These are phyloP conservation scores for Aleiodes leptofemur DNA, from an alignment of 2,888 invertebrate species.

Conservation along the genomic window DNA sequence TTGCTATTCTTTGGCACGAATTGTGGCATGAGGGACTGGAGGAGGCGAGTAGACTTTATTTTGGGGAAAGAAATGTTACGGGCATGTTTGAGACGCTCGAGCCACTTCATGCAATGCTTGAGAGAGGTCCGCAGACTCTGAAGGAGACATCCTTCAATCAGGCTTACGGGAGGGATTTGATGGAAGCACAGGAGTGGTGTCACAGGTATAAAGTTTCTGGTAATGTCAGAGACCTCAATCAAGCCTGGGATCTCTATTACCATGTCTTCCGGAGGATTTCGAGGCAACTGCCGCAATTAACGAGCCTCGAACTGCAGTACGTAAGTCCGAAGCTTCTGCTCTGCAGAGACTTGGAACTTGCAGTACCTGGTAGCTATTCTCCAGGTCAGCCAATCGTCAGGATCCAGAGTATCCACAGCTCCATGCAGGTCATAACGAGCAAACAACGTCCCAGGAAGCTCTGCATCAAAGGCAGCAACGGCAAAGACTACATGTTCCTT, in stretches of 20 bases:
- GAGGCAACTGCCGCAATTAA: constrained; percentile 93
- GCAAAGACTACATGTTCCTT: constrained; percentile 98
- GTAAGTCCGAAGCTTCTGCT: constrained; percentile 94
- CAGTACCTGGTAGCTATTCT: constrained; percentile 98
- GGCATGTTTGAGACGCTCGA: constrained; percentile 98
- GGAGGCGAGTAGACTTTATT: constrained; percentile 94
- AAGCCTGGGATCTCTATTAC: constrained; percentile 99
- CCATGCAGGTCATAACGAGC: constrained; percentile 96
- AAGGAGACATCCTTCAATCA: constrained; percentile 98
- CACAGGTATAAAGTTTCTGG: constrained; percentile 90
- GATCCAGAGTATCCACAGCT: constrained; percentile 93
- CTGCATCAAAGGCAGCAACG: constrained; percentile 94
- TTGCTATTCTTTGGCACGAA: constrained; percentile 99
- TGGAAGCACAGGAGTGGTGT: constrained; percentile 97
- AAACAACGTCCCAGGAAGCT: constrained; percentile 98
- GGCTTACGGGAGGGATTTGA: constrained; percentile 95
- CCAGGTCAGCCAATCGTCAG: constrained; percentile 93
- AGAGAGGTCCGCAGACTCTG: constrained; percentile 94
- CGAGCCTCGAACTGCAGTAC: constrained; percentile 94
- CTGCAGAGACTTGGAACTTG: constrained; percentile 95
- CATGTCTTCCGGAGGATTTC: constrained; percentile 98
- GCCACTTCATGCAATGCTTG: constrained; percentile 95
- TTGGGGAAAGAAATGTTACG: constrained; percentile 95
- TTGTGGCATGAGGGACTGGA: constrained; percentile 99
- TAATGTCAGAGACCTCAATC: constrained; percentile 93